Evolutionary conservation across 2,888 invertebrate species (phyloP), one percentile per base, ranked within the genome.

Genomic region (Ichneumon xanthorius): DNA sequence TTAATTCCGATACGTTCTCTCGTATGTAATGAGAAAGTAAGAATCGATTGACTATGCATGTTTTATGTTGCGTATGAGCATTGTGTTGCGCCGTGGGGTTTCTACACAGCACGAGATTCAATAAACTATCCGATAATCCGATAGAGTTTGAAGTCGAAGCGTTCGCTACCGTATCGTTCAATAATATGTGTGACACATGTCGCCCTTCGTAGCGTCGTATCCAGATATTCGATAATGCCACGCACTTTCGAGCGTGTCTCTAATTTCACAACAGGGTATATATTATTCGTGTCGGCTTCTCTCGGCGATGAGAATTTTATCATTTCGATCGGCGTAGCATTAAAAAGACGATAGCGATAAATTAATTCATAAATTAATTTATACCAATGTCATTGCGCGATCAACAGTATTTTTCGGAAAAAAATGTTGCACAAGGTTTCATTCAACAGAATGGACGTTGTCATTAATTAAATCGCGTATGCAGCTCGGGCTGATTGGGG

Each of bases 381-480:
- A 9, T 58, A 58, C 3, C 22, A 14, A 26, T 58, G 55, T 22
- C 40, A 6, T 33, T 33, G 19, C 19, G 11, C 11, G 22, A 53
- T 53, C 6, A 55, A 22, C n/a, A 19, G 2, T 58, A 58, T 26
- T 26, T 58, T 26, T 58, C 22, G 58, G 58, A 58, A 26, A 58
- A 26, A 58, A 58, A 22, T 7, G 1, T 22, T 14, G 22, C 22
- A 22, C 4, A 26, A 9, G 26, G 0, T 11, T 58, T 58, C 22
- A 58, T 58, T 9, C 2, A 58, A 11, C 22, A 14, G 5, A 14
- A 22, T 26, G 40, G 16, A 26, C 26, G 37, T 26, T 26, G 40
- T 22, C 3, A 73, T 33, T 73, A 45, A 73, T 73, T 73, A 73
- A 61, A 45, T 40, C 11, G 40, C 4, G 26, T 58, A 26, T 58